A percentile compares a stretch with the other conserved stretches of the same genome.
These are phyloP conservation scores for Dendrolimus kikuchii DNA, from an alignment of 1,140 invertebrate species.

Conservation along the genomic window DNA sequence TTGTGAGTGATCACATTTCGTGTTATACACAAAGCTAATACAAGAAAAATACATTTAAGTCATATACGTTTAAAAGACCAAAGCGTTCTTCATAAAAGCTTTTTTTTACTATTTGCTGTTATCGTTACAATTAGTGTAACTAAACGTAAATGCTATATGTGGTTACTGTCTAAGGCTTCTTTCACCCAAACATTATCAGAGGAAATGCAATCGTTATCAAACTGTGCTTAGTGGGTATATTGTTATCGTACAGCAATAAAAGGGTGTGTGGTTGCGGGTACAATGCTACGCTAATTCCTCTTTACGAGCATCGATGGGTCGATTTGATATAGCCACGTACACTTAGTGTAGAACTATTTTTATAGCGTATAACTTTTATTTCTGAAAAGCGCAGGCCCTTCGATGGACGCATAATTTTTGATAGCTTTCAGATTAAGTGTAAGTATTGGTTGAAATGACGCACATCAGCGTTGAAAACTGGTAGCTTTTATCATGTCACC, in stretches of 20 bases:
- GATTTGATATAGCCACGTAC: conserved; percentile 10
- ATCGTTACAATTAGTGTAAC: too few species aligned
- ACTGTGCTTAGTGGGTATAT: conserved; percentile 6
- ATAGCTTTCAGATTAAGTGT: too few species aligned
- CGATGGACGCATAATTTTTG: too few species aligned
- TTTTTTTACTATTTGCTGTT: too few species aligned
- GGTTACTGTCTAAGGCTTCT: not conserved
- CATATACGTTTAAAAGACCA: too few species aligned
- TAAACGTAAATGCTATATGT: not conserved
- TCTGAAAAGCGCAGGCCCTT: too few species aligned
- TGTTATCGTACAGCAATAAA: conserved; percentile 20
- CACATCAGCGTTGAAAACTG: conserved; percentile 31
- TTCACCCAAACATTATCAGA: not conserved
- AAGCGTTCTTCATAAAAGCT: too few species aligned
- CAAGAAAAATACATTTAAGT: too few species aligned
- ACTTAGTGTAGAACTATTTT: not conserved
- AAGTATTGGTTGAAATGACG: conserved; percentile 2
- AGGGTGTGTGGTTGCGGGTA: conserved; percentile 9
- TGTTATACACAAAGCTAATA: too few species aligned
- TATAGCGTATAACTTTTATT: too few species aligned
- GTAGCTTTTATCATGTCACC: conserved; percentile 49
- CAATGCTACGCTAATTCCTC: conserved; percentile 18
- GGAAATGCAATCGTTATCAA: conserved; percentile 12
- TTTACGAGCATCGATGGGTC: conserved; percentile 23
- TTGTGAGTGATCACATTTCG: too few species aligned